Evolutionary conservation across 2,797 vertebrate genomes (phyloP).

Genomic region (Taeniopygia guttata): DNA sequence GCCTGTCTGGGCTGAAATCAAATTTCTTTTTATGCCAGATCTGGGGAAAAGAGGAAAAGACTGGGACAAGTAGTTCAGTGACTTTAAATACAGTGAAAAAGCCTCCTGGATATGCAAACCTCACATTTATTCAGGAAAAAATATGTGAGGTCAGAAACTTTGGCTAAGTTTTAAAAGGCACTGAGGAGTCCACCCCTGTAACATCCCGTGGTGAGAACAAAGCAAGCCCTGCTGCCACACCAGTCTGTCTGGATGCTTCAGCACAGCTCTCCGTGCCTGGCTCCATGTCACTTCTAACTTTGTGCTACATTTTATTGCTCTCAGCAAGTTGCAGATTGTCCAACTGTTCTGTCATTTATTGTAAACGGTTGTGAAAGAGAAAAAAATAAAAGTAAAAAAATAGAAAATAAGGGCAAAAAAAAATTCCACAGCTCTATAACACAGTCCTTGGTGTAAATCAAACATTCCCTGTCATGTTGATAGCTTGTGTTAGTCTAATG

Average conservation of each 20-base stretch:
- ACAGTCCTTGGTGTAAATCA: conserved; percentile 81
- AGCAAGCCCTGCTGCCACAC: not conserved
- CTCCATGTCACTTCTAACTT: conserved; percentile 43
- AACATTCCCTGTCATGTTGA: conserved; percentile 84
- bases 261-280: not conserved
- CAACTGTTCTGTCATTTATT: conserved; percentile 74
- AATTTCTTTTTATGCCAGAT: not conserved
- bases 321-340: conserved; percentile 76
- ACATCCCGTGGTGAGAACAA: fast-evolving
- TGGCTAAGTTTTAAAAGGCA: not conserved
- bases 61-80: not conserved
- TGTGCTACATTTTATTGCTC: conserved; percentile 51
- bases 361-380: conserved; percentile 46
- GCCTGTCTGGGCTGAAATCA: not conserved
- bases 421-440: conserved; percentile 59
- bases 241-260: not conserved
- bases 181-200: not conserved
- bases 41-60: not conserved
- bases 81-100: not conserved
- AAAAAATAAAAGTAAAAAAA: not conserved
- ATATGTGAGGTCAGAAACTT: not conserved
- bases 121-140: not conserved
- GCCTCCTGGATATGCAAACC: not conserved
- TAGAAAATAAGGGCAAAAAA: not conserved
- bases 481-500: conserved; percentile 85